Evolutionary conservation across 2,113 vertebrate species (phyloP), one percentile per base, ranked within the genome.

Genomic region (Salvelinus fontinalis): DNA sequence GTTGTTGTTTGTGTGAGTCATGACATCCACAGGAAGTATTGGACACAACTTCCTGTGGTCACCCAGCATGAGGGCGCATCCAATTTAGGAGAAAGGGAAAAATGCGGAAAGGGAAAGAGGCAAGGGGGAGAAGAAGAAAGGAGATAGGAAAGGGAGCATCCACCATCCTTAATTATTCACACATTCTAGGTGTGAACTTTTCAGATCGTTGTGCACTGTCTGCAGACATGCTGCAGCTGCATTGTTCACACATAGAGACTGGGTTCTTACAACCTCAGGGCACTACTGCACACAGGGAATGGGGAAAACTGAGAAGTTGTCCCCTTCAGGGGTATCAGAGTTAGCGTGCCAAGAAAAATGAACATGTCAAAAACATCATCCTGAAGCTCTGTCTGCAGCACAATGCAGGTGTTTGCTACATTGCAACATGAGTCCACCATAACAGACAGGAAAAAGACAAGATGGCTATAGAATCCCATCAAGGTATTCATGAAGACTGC

Each of bases 1-100:
- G 66, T 62, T 70, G 80, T 70, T 66, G 74, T 64, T 65, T 0
- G n/a, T 0, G n/a, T 20, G 18, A 49, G 31, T 48, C 9, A 16
- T 75, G 81, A 78, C 75, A 51, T 79, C 80, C 75, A 81, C 62
- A 8, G 87, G 84, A 85, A 80, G 82, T 75, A 79, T 82, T 59
- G 67, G 29, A 51, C 76, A 75, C 20, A 16, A 39, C 70, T 79
- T 82, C 83, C 79, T 73, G 77, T 59, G 44, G 16, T 51, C 39
- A 68, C 31, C 67, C 16, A 62, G 59, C 18, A 9, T 11, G 13
- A 22, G 59, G 59, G 20, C 8, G n/a, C 59, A 13, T 22, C n/a
- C 59, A 62, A 11, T 8, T 9, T n/a, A 62, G 26, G 39, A 66
- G 66, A 67, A 16, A 29, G 59, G 54, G 34, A 66, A 48, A 65